Evolutionary conservation across 2,113 vertebrate species (phyloP).

Genomic region (Carettochelys insculpta): DNA sequence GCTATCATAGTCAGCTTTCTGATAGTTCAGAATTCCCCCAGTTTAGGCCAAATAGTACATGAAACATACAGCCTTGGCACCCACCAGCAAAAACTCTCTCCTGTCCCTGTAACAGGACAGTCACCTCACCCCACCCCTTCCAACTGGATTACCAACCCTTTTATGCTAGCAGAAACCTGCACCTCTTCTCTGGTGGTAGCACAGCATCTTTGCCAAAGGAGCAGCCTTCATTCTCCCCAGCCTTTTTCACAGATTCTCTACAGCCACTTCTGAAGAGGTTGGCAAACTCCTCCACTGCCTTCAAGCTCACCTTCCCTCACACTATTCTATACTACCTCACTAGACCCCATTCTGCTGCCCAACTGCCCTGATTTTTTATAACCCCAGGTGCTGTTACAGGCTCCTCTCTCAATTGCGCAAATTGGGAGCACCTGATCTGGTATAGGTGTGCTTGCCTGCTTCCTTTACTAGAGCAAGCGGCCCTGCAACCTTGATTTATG

Average conservation of each 20-base stretch:
- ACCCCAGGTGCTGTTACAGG: too few relatives aligned
- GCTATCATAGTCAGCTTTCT: rapidly evolving
- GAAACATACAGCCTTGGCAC: background rate
- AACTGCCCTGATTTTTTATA: too few relatives aligned
- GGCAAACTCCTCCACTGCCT: background rate
- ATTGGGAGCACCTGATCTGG: too few relatives aligned
- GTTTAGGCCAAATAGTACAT: background rate
- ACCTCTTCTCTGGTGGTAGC: background rate
- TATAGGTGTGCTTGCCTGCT: too few relatives aligned
- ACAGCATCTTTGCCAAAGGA: background rate
- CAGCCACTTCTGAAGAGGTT: background rate
- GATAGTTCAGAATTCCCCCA: background rate
- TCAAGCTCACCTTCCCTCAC: background rate
- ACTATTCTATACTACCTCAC: too few relatives aligned
- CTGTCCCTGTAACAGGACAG: background rate
- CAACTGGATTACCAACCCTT: too few relatives aligned
- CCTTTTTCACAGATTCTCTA: background rate
- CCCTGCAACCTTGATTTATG: background rate
- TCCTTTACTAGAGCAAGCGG: too few relatives aligned
- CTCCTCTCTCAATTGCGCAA: too few relatives aligned
- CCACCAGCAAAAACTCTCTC: background rate
- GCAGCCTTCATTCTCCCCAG: background rate
- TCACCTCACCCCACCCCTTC: background rate
- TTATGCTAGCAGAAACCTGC: background rate
- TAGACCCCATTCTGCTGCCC: too few relatives aligned